phyloP scores from a whole-genome alignment of 2,797 vertebrate genomes.

The Ibycter americanus region DNA sequence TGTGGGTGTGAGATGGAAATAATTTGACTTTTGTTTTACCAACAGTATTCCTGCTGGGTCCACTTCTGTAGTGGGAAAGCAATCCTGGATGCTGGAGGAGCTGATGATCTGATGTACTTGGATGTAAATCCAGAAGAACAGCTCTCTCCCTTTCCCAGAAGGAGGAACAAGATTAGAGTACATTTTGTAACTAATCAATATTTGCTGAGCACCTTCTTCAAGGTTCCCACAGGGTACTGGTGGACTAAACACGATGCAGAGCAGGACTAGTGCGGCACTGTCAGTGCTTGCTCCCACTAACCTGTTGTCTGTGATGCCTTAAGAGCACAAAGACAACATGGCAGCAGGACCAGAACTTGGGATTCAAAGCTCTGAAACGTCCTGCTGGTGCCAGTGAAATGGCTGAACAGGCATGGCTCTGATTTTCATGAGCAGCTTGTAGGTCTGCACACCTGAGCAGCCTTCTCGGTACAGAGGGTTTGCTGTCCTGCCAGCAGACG shows the following conservation, averaged over 20 bases:
- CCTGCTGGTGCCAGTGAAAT: not conserved
- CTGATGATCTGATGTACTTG: not conserved
- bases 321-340: not conserved
- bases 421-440: not conserved
- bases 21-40: conserved; percentile 2
- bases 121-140: not conserved
- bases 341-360: not conserved
- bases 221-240: not conserved
- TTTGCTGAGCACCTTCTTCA: not conserved
- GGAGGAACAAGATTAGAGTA: not conserved
- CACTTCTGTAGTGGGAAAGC: not conserved
- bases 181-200: not conserved
- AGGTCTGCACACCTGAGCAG: not conserved
- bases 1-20: conserved; percentile 4
- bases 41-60: not conserved
- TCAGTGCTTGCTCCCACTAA: not conserved
- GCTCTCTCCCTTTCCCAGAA: not conserved
- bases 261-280: not conserved
- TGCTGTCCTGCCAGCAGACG: not conserved
- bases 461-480: not conserved
- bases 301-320: not conserved
- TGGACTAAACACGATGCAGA: not conserved
- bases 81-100: not conserved
- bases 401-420: not conserved
- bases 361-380: not conserved